Evolutionary conservation across 2,888 invertebrate species (phyloP), one percentile per base, ranked within the genome.

Genomic region (Petrolisthes cinctipes): DNA sequence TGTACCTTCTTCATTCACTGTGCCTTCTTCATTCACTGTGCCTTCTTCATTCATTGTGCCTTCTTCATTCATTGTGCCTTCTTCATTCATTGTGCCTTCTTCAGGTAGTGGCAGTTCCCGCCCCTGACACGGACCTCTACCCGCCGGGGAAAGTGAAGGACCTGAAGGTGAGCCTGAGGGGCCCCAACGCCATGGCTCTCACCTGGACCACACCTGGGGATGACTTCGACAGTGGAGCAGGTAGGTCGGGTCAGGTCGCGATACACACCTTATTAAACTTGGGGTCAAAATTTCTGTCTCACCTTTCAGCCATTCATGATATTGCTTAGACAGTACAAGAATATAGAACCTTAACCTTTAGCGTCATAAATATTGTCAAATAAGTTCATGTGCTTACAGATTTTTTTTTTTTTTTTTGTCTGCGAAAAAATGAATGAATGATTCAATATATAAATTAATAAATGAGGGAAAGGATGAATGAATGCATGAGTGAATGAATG

Each of bases 191-290:
- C 20, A 17, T 86, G 17, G 51, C 56, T 11, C 71, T 86, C 56
- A 73, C 83, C 71, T 86, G 86, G 86, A 86, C 86, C 6, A 53
- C 86, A 6, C 86, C 86, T 3, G 86, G 86, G 9, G 83, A 83
- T 61, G 86, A 86, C 57, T 83, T 86, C 11, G 86, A 86, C 61
- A 66, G n/a, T 51, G 86, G 86, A 51, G 83, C 80, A 86, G 86
- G 86, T 86, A 66, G 54, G 86, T n/a, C 37, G 9, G 3, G 23
- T 54, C 5, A 3, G 14, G 17, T 7, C 17, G 9, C 14, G 11
- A 51, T 37, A 37, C 37, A 37, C 37, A 37, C 37, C 37, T 37
- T 37, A 37, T 37, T 37, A 37, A 37, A 37, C 37, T 37, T 37
- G 37, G 37, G 37, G 37, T 37, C 37, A 37, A 37, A 0, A 37